phyloP scores from a whole-genome alignment of 1,140 invertebrate genomes.

The Caenorhabditis remanei region DNA sequence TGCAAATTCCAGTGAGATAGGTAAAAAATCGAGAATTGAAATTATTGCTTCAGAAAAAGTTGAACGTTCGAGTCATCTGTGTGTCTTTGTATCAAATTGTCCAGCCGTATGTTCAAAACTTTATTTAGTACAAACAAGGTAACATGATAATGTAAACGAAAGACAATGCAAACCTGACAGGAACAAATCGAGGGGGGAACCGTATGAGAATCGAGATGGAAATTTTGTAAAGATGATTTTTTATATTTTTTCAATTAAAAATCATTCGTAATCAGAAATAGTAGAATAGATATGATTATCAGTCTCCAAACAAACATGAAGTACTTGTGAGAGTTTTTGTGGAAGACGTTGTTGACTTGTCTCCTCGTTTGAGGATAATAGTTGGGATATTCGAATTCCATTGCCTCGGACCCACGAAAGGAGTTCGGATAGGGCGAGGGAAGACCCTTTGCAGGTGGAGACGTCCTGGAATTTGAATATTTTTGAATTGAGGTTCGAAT shows the following conservation, averaged over 20 bases:
- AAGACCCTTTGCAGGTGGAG: slow-evolving; percentile 19
- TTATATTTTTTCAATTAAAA: too few species aligned
- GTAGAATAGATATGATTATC: slow-evolving; percentile 58
- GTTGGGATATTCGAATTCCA: slow-evolving; percentile 69
- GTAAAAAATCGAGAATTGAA: too few species aligned
- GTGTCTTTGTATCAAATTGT: too few species aligned
- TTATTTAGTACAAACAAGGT: too few species aligned
- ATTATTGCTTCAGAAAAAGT: too few species aligned
- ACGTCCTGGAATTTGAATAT: neutral
- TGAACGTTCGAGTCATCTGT: too few species aligned
- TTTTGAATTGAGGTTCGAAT: too few species aligned
- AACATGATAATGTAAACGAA: too few species aligned
- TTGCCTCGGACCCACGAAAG: slow-evolving; percentile 75
- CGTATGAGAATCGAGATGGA: slow-evolving; percentile 35
- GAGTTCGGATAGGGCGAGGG: slow-evolving; percentile 69
- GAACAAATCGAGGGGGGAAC: neutral
- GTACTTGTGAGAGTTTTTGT: slow-evolving; percentile 37
- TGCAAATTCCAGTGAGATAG: too few species aligned
- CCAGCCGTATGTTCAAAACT: too few species aligned
- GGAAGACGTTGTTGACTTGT: slow-evolving; percentile 16
- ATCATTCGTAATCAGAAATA: slow-evolving; percentile 51
- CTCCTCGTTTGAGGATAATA: slow-evolving; percentile 47
- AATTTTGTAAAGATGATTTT: too few species aligned
- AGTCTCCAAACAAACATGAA: neutral
- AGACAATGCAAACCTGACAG: neutral